Evolutionary conservation across 35 echinoderm and acorn worm species (phyloP), one percentile per base, ranked within the genome.

Genomic region (Strongylocentrotus purpuratus): DNA sequence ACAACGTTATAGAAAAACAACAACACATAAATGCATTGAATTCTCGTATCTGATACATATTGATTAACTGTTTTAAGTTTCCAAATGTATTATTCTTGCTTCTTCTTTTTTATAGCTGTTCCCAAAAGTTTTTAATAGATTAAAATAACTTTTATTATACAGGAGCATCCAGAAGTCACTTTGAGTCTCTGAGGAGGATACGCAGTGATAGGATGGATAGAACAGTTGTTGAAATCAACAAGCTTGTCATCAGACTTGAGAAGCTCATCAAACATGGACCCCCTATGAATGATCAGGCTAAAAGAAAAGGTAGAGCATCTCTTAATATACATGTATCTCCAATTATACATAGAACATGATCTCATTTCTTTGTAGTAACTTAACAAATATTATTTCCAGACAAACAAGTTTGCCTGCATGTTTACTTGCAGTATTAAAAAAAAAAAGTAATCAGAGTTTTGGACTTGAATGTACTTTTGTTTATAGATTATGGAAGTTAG

Each of bases 201-300:
- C 52, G 98, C 17, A 93, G 97, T 86, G 90, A 96, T 10, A 96
- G 94, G 47, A 96, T 99, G 22, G 97, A 99, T 85, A 95, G 95
- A 45, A 95, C 95, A 55, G 96, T 97, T 18, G 98, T 99, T 46
- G 98, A 99, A 70, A 99, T 96, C 32, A 99, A 99, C 95, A 99
- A 99, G 92, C 90, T 99, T 25, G 33, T 97, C 48, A 95, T 99
- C 31, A 95, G 98, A 41, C 90, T 99, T 25, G 98, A 99, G 78
- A 99, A 99, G 90, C 92, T 99, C 9, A 92, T 99, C 31, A 96
- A 95, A 17, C 94, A 94, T 71, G 95, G 95, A 32, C 85, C 71
- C 31, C 94, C 95, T 45, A 94, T 95, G 87, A 90, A 70, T 59
- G 98, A 99, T 5, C 95, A 95, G 50, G 60, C 94, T 20, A 99